A percentile compares a stretch with the other conserved stretches of the same genome.
Evolutionary conservation across 2,113 vertebrate genomes (phyloP).

Genomic region (Oceanodroma tethys): DNA sequence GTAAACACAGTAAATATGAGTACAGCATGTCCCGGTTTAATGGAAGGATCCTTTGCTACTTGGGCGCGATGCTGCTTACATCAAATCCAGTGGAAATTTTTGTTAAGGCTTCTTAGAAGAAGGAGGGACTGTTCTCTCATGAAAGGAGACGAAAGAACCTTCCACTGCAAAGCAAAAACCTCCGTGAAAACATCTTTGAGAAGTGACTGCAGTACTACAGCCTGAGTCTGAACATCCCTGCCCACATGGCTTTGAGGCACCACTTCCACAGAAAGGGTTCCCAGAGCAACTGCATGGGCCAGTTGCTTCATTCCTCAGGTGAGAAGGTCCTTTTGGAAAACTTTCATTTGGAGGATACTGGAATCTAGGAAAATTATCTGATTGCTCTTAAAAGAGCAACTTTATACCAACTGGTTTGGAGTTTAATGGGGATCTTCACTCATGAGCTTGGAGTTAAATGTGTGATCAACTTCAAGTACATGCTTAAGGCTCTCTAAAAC

Average conservation of each 20-base stretch:
- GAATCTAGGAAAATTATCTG: background rate
- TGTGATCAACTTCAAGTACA: fast-evolving
- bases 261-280: background rate
- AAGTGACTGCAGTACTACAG: background rate
- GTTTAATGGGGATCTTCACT: background rate
- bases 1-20: background rate
- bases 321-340: background rate
- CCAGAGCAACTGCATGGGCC: background rate
- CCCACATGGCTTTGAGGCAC: background rate
- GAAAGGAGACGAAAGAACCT: background rate
- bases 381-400: background rate
- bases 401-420: background rate
- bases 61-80: background rate
- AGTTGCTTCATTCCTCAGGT: background rate
- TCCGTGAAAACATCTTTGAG: background rate
- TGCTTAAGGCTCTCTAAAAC: background rate
- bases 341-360: background rate
- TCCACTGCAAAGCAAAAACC: background rate
- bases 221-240: background rate
- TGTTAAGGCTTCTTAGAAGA: background rate
- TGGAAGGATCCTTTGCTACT: background rate
- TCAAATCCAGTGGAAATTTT: background rate
- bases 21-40: background rate
- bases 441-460: background rate
- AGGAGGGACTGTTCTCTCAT: background rate